Percentiles rank a stretch among this genome's conserved stretches.
Evolutionary conservation across 1,140 invertebrate species (phyloP).

Genomic region (Pachyrhynchus sulphureomaculatus): DNA sequence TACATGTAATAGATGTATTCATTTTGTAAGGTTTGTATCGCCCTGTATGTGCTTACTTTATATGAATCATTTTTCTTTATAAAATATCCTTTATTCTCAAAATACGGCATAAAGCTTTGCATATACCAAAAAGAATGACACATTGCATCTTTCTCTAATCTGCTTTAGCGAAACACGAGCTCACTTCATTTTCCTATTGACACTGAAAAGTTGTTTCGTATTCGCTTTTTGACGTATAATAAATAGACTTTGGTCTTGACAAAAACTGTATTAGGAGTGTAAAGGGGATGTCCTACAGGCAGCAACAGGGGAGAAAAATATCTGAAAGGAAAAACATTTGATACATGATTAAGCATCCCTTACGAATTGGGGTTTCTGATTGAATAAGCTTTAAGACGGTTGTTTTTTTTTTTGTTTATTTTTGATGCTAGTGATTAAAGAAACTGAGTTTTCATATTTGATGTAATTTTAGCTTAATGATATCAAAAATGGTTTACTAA

Average conservation of each 20-base stretch:
- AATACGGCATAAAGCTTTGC: constrained; percentile 18
- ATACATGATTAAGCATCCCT: constrained; percentile 16
- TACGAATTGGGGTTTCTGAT: constrained; percentile 1
- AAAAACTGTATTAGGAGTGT: constrained; percentile 27
- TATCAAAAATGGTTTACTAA: too few species aligned
- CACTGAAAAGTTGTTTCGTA: constrained; percentile 27
- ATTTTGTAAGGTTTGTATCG: too few species aligned
- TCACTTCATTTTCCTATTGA: constrained; percentile 28
- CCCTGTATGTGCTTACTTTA: too few species aligned
- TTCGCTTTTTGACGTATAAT: constrained; percentile 28
- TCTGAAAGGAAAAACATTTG: constrained; percentile 12
- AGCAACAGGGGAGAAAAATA: constrained; percentile 24
- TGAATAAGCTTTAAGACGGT: not conserved
- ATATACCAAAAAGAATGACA: constrained; percentile 13
- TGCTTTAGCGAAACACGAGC: constrained; percentile 14
- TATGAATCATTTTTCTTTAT: too few species aligned
- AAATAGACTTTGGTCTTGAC: constrained; percentile 30
- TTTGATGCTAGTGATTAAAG: too few species aligned
- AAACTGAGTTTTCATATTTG: too few species aligned
- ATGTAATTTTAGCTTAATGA: too few species aligned
- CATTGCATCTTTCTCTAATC: constrained; percentile 21
- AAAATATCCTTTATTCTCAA: not conserved
- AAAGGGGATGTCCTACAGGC: not conserved
- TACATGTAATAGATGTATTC: too few species aligned
- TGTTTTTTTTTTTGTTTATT: too few species aligned